Percentiles rank a stretch among this genome's conserved stretches.
Evolutionary conservation across 2,888 invertebrate species (phyloP).

Genomic region (Marronus borbonicus): DNA sequence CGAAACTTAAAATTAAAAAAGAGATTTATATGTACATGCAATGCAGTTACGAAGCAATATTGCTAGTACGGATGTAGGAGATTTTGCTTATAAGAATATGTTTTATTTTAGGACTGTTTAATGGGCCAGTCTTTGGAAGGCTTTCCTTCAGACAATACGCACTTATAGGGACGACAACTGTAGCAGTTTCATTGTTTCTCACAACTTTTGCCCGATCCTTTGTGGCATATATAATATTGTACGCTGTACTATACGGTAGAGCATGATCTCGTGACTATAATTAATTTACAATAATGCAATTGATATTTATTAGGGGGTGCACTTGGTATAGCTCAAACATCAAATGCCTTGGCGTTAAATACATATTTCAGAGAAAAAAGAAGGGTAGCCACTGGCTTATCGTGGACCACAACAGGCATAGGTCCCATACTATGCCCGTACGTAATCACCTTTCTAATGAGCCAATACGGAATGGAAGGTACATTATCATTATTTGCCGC

Average conservation of each 20-base stretch:
- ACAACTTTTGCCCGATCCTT: constrained; percentile 79
- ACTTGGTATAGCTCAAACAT: constrained; percentile 78
- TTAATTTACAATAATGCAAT: background rate
- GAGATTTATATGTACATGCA: too few relatives aligned
- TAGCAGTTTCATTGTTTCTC: constrained; percentile 75
- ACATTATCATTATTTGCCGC: constrained; percentile 79
- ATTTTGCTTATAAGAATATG: too few relatives aligned
- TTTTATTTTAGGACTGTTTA: constrained; percentile 74
- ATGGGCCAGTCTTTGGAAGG: constrained; percentile 80
- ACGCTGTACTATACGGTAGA: constrained; percentile 81
- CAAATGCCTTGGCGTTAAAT: constrained; percentile 81
- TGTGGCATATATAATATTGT: constrained; percentile 76
- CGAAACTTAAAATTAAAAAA: too few relatives aligned
- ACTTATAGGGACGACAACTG: constrained; percentile 75
- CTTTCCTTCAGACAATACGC: constrained; percentile 81
- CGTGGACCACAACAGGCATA: constrained; percentile 81
- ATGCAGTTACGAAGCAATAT: too few relatives aligned
- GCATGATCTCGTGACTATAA: background rate
- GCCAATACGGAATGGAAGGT: constrained; percentile 77
- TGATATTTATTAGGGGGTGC: constrained; percentile 74
- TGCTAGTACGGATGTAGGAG: too few relatives aligned
- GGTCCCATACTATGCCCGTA: constrained; percentile 84
- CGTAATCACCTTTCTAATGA: constrained; percentile 78
- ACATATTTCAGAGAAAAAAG: constrained; percentile 82
- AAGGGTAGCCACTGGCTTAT: constrained; percentile 80